Percentiles rank a stretch among this genome's conserved stretches.
These are phyloP conservation scores for Plebejus melissa DNA, from an alignment of 2,888 invertebrate species.

Conservation along the genomic window DNA sequence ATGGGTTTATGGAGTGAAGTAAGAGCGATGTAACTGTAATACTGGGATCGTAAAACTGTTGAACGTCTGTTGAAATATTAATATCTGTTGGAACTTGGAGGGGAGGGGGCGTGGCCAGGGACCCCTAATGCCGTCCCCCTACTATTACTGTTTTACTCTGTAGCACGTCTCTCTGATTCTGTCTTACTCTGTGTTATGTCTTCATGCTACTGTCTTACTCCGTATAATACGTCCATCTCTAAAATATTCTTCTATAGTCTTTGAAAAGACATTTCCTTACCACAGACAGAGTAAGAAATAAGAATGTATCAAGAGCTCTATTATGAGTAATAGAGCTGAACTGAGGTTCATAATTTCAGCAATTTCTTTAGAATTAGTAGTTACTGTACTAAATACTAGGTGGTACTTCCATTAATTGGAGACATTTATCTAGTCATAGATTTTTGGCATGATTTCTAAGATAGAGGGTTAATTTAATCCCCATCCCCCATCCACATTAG, in stretches of 20 bases:
- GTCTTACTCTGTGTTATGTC: neutral
- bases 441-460: neutral
- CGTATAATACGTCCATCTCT: no score
- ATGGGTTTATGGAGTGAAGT: slow-evolving; percentile 1
- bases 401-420: no score
- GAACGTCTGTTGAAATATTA: slow-evolving; percentile 11
- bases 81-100: neutral
- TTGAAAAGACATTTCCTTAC: no score
- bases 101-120: slow-evolving; percentile 11
- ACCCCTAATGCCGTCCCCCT: neutral
- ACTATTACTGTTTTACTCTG: neutral
- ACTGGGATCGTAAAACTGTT: neutral
- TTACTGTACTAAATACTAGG: no score
- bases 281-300: no score
- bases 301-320: no score
- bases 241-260: no score
- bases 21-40: neutral
- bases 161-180: neutral
- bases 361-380: no score
- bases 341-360: no score
- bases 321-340: no score
- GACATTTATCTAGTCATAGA: no score
- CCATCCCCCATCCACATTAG: neutral
- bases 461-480: neutral
- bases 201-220: no score